Evolutionary conservation across 2,888 invertebrate species (phyloP), one percentile per base, ranked within the genome.

Genomic region (Mesorhabditis spiculigera): DNA sequence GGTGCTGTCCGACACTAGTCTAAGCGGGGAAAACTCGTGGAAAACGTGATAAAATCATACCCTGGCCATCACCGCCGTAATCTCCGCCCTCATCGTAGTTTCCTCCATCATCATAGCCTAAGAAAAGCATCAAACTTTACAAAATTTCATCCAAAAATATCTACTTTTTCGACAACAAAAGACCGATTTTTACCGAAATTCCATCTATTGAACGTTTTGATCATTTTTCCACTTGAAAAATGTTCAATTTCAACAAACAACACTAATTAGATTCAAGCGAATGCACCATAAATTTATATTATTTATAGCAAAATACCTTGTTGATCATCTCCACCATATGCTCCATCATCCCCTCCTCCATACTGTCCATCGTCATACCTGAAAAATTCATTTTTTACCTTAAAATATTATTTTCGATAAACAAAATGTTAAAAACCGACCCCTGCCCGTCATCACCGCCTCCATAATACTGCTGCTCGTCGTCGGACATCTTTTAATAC

Each of bases 381-480:
- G 41, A 65, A 5, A 13, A 41, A 8, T 13, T 43, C 43, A 10
- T 10, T 43, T 16, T 43, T 5, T 8, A 8, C 65, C 6, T 63
- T 6, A 63, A 6, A 6, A 16, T 28, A 10, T 6, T n/a, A 63
- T n/a, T 68, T 45, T n/a, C 68, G 68, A 62, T 68, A 68, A 42
- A 67, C 65, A 42, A 68, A 50, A 10, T 6, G 6, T 50, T 50
- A 50, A 10, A 13, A 50, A 10, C 13, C 58, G 58, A 50, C 13
- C 50, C 50, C 13, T 13, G 69, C 43, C 16, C 64, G 10, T 70
- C 68, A 65, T 75, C 67, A 50, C 13, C 50, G 8, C 13, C 50
- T 10, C 63, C 68, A 4, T 69, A 50, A 5, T 71, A 63, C 5
- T 75, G 68, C 5, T 72, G 50, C 64, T 77, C 71, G 65, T 74